Percentiles rank a stretch among this genome's conserved stretches.
Conservation (phyloP, 2,888 invertebrate genomes). For the Drosophila vallismaia region DNA sequence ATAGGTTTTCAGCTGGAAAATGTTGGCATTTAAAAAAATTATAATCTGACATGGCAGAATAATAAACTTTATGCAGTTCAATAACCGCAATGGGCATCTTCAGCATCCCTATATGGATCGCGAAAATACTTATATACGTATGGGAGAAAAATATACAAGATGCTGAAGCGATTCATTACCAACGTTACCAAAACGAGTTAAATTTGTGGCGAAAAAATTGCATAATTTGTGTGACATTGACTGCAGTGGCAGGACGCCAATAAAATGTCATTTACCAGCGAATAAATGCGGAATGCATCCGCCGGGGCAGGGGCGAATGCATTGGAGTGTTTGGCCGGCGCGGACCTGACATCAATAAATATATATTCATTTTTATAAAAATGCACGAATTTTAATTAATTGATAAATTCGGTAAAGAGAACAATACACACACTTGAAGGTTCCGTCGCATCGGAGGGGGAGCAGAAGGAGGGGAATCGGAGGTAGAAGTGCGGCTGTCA, state of each 20-base stretch:
- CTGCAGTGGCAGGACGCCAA: slow-evolving; percentile 52
- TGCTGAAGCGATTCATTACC: slow-evolving; percentile 73
- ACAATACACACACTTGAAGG: slow-evolving; percentile 29
- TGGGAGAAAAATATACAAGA: slow-evolving; percentile 10
- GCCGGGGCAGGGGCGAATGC: slow-evolving; percentile 19
- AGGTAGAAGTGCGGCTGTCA: slow-evolving; percentile 71
- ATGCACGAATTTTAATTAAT: slow-evolving; percentile 81
- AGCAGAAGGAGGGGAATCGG: not conserved
- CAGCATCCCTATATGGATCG: slow-evolving; percentile 15
- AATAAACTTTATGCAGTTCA: slow-evolving; percentile 61
- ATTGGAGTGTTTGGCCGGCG: slow-evolving; percentile 27
- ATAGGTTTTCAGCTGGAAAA: not conserved
- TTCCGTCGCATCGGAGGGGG: slow-evolving; percentile 8
- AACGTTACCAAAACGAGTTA: slow-evolving; percentile 73
- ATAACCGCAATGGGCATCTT: slow-evolving; percentile 61
- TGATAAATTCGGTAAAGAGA: slow-evolving; percentile 79
- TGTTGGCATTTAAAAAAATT: not conserved
- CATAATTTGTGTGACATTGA: slow-evolving; percentile 78
- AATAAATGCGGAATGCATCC: slow-evolving; percentile 56
- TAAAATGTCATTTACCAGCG: slow-evolving; percentile 72
- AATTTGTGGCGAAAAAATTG: slow-evolving; percentile 79
- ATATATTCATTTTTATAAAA: slow-evolving; percentile 68
- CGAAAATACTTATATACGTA: not conserved
- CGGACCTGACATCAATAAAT: slow-evolving; percentile 45
- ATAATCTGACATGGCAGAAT: slow-evolving; percentile 5